These are phyloP conservation scores for Microcebus ravelobensis DNA, from an alignment of 2,113 vertebrate species.

Conservation along the genomic window DNA sequence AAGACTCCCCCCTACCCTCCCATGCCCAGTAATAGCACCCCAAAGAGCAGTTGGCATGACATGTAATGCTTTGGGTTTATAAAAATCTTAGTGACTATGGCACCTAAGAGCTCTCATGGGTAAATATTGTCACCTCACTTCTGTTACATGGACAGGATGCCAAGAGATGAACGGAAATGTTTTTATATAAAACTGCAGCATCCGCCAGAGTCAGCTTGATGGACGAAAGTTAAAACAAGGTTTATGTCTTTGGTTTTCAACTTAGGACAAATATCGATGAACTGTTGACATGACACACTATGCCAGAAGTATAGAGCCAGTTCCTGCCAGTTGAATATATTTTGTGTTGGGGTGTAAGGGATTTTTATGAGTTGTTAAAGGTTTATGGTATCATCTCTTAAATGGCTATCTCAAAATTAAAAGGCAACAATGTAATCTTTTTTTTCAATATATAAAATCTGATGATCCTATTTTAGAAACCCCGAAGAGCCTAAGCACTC, in stretches of 20 bases:
- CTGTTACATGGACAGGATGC: neutral
- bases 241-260: neutral
- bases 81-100: constrained; percentile 58
- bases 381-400: neutral
- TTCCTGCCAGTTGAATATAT: neutral
- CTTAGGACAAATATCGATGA: neutral
- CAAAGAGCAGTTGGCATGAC: constrained; percentile 59
- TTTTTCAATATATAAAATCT: neutral
- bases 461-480: constrained; percentile 31
- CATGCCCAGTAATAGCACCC: neutral
- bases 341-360: neutral
- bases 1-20: neutral
- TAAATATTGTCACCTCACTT: constrained; percentile 16
- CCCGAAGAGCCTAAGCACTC: neutral
- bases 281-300: neutral
- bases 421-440: neutral
- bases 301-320: neutral
- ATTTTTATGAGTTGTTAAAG: neutral
- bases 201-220: neutral
- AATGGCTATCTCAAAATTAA: neutral
- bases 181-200: constrained; percentile 1
- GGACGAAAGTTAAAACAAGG: constrained; percentile 6
- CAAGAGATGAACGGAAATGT: neutral
- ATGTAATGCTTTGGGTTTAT: constrained; percentile 59
- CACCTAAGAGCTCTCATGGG: constrained; percentile 35